These are phyloP conservation scores for Syngnathus acus DNA, from an alignment of 2,797 vertebrate species.

Conservation along the genomic window DNA sequence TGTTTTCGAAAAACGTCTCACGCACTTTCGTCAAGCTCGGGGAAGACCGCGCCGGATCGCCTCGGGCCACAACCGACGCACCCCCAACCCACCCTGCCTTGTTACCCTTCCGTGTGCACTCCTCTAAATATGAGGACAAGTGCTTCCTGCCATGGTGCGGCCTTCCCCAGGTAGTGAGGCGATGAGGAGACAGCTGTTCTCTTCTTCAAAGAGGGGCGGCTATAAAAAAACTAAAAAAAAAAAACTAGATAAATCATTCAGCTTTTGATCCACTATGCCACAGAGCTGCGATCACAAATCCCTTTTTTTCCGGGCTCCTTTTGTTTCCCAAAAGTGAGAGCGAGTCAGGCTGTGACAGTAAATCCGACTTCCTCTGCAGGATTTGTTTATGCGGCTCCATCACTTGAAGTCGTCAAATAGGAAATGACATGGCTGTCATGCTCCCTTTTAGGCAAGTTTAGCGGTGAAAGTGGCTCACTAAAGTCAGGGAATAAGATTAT, in stretches of 20 bases:
- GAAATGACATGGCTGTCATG: constrained; percentile 68
- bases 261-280: constrained; percentile 73
- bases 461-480: constrained; percentile 55
- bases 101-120: constrained; percentile 53
- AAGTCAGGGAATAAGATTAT: background rate
- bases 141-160: constrained; percentile 53
- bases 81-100: constrained; percentile 57
- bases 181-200: constrained; percentile 46
- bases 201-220: constrained; percentile 57
- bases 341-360: constrained; percentile 71
- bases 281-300: constrained; percentile 70
- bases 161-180: constrained; percentile 62
- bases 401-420: constrained; percentile 70
- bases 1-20: constrained; percentile 69
- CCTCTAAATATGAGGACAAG: constrained; percentile 61
- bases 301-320: constrained; percentile 52
- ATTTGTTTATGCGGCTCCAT: constrained; percentile 74
- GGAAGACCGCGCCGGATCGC: constrained; percentile 61
- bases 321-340: constrained; percentile 69
- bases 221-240: constrained; percentile 8
- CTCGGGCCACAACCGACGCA: constrained; percentile 64
- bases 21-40: constrained; percentile 68
- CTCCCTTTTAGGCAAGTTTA: constrained; percentile 60
- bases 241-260: constrained; percentile 70
- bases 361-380: constrained; percentile 66